Base-by-base conservation (phyloP, 2,797 vertebrate genomes). In the Dermochelys coriacea region DNA sequence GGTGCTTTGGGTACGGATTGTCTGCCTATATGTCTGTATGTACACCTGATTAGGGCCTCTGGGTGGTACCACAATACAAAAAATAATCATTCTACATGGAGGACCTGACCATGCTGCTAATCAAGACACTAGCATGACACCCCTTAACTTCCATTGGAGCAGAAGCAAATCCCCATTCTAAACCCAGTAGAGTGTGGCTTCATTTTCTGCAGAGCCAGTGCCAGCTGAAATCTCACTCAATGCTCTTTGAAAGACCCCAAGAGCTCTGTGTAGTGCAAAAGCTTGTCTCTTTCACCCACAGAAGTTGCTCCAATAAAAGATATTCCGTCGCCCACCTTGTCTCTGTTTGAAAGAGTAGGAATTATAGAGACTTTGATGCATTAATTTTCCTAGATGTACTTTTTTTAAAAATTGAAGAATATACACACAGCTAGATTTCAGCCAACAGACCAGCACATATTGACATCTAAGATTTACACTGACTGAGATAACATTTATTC, bases 401-500 rank as follows among this genome's bases (percentile, higher is more conserved):
- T 59, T 45, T 31, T 93, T 88, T 11, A 86, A 89, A 95, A 96
- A 93, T 82, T 87, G 4, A 71, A 94, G 93, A 96, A 89, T 88
- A 95, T 80, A 85, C 81, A 71, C 87, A 91, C 82, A 86, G 61
- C 81, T 89, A 86, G 93, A 89, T 96, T 95, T 96, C 89, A 92
- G 93, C 82, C 80, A 89, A 57, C 64, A 95, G 87, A 84, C 85
- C 77, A 84, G 51, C 80, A 79, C 94, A 83, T 90, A 93, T 71
- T 82, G 75, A 11, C 80, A 85, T 92, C 82, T 93, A 83, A 91
- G 89, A 94, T 97, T 97, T 97, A 91, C 2, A 45, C 86, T 84
- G 91, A 91, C 87, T 29, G 52, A 96, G 94, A 92, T 83, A 93
- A 95, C 96, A 98, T 97, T 91, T 95, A 94, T 98, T 97, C 95